Conservation (phyloP, 2,888 invertebrate genomes). For the Tryphoninae sp. region DNA sequence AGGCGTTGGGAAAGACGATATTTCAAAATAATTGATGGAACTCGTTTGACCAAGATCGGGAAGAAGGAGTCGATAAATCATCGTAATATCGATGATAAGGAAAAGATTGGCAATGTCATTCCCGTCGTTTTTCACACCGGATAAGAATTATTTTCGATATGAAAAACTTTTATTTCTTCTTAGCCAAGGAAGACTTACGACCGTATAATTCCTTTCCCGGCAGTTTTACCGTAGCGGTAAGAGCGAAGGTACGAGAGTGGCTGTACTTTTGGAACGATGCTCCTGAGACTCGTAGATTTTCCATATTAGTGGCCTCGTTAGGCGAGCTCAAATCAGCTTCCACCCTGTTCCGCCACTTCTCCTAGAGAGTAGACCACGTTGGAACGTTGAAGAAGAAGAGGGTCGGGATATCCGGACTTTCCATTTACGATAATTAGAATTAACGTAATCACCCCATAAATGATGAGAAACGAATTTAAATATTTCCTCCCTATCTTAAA, state of each 20-base stretch:
- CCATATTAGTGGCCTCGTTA: constrained; percentile 6
- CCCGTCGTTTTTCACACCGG: not conserved
- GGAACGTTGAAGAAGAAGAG: not conserved
- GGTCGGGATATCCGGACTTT: not conserved
- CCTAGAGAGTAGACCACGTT: not conserved
- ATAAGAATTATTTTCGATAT: not conserved
- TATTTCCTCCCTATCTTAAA: not conserved
- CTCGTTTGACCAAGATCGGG: not conserved
- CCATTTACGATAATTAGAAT: constrained; percentile 11
- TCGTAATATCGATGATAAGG: not conserved
- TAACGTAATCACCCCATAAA: not conserved
- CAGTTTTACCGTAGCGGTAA: too few relatives aligned
- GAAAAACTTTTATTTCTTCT: not conserved
- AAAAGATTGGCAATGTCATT: not conserved
- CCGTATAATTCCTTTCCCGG: not conserved
- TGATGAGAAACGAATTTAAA: constrained; percentile 1
- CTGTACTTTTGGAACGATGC: not conserved
- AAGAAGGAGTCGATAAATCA: not conserved
- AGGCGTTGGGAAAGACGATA: too few relatives aligned
- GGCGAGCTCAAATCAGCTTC: constrained; percentile 8
- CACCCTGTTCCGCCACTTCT: constrained; percentile 2
- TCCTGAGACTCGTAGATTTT: constrained; percentile 7
- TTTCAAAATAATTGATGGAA: not conserved
- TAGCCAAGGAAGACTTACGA: not conserved
- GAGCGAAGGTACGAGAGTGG: not conserved